These are phyloP conservation scores for Meleagris gallopavo DNA, from an alignment of 2,113 vertebrate species.

Conservation along the genomic window DNA sequence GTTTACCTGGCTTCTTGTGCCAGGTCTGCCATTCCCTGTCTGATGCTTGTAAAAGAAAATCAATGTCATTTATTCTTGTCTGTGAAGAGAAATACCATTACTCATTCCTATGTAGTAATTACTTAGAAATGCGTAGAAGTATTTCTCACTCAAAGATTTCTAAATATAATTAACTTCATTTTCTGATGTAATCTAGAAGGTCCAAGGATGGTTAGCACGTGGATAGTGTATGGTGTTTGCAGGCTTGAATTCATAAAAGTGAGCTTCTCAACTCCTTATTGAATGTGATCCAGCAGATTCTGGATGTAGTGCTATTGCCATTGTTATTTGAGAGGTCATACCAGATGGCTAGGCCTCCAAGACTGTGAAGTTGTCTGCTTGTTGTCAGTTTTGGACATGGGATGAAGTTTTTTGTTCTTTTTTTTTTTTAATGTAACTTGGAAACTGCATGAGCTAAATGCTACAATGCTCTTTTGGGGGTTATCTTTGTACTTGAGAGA, in stretches of 20 bases:
- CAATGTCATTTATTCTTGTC: neutral
- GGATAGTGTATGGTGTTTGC: neutral
- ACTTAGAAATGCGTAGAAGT: neutral
- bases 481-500: neutral
- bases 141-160: neutral
- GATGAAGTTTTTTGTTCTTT: fast-evolving
- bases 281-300: neutral
- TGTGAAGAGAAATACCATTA: neutral
- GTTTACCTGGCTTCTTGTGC: neutral
- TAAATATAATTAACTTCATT: neutral
- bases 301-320: neutral
- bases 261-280: neutral
- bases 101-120: neutral
- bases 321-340: neutral
- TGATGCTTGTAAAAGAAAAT: neutral
- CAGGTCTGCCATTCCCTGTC: neutral
- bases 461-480: neutral
- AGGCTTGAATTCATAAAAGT: neutral
- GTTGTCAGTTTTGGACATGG: neutral
- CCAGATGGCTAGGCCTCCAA: neutral
- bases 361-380: neutral
- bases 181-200: neutral
- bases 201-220: neutral
- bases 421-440: neutral
- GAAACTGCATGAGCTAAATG: neutral